phyloP scores from a whole-genome alignment of 2,888 invertebrate genomes.

The Deilephila elpenor region DNA sequence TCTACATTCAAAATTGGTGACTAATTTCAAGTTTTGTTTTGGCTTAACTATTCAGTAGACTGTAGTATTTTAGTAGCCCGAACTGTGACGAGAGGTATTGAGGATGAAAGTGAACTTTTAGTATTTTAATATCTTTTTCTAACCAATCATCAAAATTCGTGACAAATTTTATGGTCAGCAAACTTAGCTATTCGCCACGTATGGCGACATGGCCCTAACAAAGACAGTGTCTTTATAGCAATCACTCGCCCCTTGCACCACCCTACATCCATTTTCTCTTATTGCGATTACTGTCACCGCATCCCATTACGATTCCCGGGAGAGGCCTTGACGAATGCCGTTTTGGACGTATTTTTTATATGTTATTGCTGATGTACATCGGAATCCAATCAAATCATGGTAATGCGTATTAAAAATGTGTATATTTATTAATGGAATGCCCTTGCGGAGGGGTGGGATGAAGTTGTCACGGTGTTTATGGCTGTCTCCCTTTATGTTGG shows the following conservation, averaged over 20 bases:
- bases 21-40: too few relatives aligned
- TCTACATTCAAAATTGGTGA: too few relatives aligned
- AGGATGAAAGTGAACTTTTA: too few relatives aligned
- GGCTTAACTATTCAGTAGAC: too few relatives aligned
- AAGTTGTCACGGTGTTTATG: background rate
- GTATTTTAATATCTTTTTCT: too few relatives aligned
- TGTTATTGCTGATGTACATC: constrained; percentile 33
- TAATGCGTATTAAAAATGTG: constrained; percentile 33
- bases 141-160: too few relatives aligned
- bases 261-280: constrained; percentile 62
- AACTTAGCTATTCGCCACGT: background rate
- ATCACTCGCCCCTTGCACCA: constrained; percentile 45
- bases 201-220: constrained; percentile 12
- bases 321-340: constrained; percentile 48
- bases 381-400: constrained; percentile 42
- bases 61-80: too few relatives aligned
- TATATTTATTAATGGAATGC: constrained; percentile 17
- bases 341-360: constrained; percentile 25
- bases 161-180: background rate
- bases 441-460: background rate
- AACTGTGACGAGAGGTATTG: too few relatives aligned
- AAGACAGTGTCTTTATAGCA: constrained; percentile 26
- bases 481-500: background rate
- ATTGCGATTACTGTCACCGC: constrained; percentile 64
- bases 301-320: constrained; percentile 59